Percentiles rank a stretch among this genome's conserved stretches.
phyloP scores from a whole-genome alignment of 2,888 invertebrate species.

The Willowsia nigromaculata region DNA sequence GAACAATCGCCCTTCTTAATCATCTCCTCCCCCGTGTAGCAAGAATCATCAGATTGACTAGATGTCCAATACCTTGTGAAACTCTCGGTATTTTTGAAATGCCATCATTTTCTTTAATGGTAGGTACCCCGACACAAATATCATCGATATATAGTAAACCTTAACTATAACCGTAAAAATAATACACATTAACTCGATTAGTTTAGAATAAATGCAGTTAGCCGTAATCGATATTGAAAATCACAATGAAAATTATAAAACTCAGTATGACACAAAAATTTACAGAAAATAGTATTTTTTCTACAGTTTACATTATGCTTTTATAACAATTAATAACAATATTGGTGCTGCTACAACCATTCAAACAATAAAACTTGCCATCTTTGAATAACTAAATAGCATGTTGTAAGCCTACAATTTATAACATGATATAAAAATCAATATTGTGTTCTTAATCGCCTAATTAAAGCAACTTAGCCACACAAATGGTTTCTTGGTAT shows the following conservation, averaged over 20 bases:
- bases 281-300: constrained; percentile 22
- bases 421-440: constrained; percentile 16
- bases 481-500: neutral
- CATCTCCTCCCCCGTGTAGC: neutral
- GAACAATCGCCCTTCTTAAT: no score
- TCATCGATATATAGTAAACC: no score
- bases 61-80: constrained; percentile 50
- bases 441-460: neutral
- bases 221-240: neutral
- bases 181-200: neutral
- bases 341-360: neutral
- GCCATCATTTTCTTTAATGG: constrained; percentile 16
- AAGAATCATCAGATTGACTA: constrained; percentile 41
- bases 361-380: neutral
- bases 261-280: constrained; percentile 17
- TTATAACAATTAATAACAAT: no score
- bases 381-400: neutral
- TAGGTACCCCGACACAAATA: neutral
- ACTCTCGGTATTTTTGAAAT: constrained; percentile 35
- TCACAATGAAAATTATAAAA: constrained; percentile 22
- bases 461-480: constrained; percentile 48
- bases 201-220: neutral
- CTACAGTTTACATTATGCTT: neutral
- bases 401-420: neutral
- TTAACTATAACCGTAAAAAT: neutral